phyloP scores from a whole-genome alignment of 2,888 invertebrate species.

The Crossocerus cetratus region DNA sequence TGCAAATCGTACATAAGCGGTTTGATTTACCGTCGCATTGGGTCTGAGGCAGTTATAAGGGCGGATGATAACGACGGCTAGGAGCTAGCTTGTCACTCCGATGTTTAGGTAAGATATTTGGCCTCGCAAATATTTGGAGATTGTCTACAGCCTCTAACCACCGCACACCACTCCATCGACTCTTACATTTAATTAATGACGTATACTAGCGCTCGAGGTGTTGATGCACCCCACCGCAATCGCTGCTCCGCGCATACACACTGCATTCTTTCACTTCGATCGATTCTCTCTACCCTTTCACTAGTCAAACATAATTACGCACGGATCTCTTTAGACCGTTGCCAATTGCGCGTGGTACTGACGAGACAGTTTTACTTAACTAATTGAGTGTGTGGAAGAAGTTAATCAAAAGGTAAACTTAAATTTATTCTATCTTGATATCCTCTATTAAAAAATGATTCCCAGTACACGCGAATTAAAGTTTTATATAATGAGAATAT shows the following conservation, averaged over 20 bases:
- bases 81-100: constrained; percentile 69
- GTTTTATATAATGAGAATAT: no score
- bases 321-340: no score
- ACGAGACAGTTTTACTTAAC: no score
- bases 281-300: background rate
- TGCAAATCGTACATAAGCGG: no score
- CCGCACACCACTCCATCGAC: constrained; percentile 68
- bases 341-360: no score
- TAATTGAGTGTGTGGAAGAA: no score
- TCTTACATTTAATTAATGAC: constrained; percentile 73
- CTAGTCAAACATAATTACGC: background rate
- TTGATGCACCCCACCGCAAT: constrained; percentile 55
- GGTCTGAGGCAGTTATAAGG: constrained; percentile 43
- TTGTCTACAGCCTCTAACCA: constrained; percentile 73
- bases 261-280: constrained; percentile 26
- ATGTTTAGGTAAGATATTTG: constrained; percentile 77
- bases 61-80: constrained; percentile 55
- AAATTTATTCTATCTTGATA: no score
- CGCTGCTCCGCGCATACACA: constrained; percentile 24
- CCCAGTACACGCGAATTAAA: no score
- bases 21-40: constrained; percentile 15
- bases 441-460: no score
- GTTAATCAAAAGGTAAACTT: no score
- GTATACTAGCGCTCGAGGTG: constrained; percentile 50
- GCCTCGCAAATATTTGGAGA: constrained; percentile 76